A percentile compares a stretch with the other conserved stretches of the same genome.
phyloP scores from a whole-genome alignment of 2,113 vertebrate genomes.

The Merops nubicus region DNA sequence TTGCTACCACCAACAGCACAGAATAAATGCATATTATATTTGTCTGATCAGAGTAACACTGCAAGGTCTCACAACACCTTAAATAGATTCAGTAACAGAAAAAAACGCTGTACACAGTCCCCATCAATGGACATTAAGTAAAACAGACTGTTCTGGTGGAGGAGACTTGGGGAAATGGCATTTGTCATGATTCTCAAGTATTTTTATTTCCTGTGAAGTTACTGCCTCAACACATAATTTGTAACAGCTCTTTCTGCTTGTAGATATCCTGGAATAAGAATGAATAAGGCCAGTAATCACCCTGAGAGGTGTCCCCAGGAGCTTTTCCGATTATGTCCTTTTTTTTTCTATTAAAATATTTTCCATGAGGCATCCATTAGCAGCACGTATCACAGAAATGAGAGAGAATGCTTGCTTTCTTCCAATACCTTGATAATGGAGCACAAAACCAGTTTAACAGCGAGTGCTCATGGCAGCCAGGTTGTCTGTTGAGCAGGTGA shows the following conservation, averaged over 20 bases:
- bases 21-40: background rate
- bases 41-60: background rate
- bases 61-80: background rate
- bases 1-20: background rate
- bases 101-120: background rate
- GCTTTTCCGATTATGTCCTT: background rate
- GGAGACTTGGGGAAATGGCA: background rate
- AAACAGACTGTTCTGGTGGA: background rate
- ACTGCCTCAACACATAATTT: background rate
- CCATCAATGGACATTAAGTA: background rate
- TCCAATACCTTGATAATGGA: background rate
- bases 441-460: background rate
- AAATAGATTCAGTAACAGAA: background rate
- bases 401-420: background rate
- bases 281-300: background rate
- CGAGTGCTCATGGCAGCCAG: background rate
- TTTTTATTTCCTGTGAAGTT: background rate
- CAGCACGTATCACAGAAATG: background rate
- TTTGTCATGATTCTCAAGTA: background rate
- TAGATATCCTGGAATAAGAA: background rate
- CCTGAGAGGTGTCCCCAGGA: background rate
- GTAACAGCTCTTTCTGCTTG: background rate
- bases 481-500: background rate
- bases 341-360: background rate
- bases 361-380: background rate